These are phyloP conservation scores for Leontopithecus rosalia DNA, from an alignment of 2,797 vertebrate genomes.

Conservation along the genomic window DNA sequence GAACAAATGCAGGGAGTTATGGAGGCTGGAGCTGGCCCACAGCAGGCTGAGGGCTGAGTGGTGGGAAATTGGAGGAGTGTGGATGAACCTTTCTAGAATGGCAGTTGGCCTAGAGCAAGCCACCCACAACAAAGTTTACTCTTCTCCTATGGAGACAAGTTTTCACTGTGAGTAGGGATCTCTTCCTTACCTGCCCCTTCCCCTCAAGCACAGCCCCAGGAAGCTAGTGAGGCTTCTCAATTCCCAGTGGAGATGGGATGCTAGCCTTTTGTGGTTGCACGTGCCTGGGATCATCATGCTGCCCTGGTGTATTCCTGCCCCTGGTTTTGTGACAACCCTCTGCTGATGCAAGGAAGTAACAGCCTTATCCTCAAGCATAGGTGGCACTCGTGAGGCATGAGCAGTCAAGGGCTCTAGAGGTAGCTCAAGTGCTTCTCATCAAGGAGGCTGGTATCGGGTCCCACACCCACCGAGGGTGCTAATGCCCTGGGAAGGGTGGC, in stretches of 20 bases:
- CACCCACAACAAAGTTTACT: too few species aligned
- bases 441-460: background rate
- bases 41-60: background rate
- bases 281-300: background rate
- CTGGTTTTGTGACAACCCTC: background rate
- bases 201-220: too few species aligned
- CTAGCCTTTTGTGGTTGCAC: background rate
- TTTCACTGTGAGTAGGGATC: background rate
- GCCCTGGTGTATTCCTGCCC: too few species aligned
- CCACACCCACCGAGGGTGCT: background rate
- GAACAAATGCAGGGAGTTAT: background rate
- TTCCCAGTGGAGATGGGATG: background rate
- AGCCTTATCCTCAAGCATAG: background rate
- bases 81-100: background rate
- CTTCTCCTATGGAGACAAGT: background rate
- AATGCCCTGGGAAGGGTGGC: background rate
- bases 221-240: background rate
- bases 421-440: background rate
- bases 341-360: background rate
- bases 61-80: background rate
- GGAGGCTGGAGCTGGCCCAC: background rate
- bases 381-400: background rate
- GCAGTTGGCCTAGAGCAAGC: background rate
- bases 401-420: background rate
- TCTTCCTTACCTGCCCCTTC: background rate